Conservation (phyloP, 2,113 vertebrate species). For the Sardina pilchardus region DNA sequence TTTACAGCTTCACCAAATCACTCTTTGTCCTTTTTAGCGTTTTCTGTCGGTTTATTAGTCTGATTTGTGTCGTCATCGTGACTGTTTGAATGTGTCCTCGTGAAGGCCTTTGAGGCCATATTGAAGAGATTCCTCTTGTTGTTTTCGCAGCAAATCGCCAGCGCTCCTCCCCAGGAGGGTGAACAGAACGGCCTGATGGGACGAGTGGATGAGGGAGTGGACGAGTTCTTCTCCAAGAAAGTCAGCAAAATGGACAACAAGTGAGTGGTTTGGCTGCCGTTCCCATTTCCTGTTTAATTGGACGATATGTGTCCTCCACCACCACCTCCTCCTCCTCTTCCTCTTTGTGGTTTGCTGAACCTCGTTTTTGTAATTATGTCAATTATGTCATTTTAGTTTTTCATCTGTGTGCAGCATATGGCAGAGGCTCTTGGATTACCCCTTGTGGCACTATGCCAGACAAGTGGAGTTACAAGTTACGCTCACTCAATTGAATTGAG, state of each 20-base stretch:
- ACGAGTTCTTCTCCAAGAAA: constrained; percentile 97
- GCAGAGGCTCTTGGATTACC: neutral
- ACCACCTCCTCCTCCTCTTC: neutral
- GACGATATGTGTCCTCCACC: neutral
- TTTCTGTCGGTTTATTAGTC: neutral
- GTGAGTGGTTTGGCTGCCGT: constrained; percentile 52
- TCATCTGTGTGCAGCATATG: neutral
- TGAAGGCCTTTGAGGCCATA: neutral
- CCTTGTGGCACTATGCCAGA: neutral
- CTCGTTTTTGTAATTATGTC: neutral
- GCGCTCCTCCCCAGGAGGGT: constrained; percentile 78
- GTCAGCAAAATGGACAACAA: constrained; percentile 89
- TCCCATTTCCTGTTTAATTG: neutral
- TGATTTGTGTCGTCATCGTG: neutral
- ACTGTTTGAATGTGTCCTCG: neutral
- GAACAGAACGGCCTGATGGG: constrained; percentile 95
- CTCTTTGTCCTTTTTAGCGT: neutral
- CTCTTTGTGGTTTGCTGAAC: neutral
- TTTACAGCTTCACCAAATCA: no score
- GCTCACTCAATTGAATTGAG: neutral
- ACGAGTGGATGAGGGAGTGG: constrained; percentile 95
- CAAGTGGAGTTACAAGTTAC: neutral
- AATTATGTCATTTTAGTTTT: neutral
- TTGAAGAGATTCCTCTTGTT: neutral
- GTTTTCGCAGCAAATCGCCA: constrained; percentile 72